Base-by-base conservation (phyloP, 2,113 vertebrate species). In the Lathamus discolor region DNA sequence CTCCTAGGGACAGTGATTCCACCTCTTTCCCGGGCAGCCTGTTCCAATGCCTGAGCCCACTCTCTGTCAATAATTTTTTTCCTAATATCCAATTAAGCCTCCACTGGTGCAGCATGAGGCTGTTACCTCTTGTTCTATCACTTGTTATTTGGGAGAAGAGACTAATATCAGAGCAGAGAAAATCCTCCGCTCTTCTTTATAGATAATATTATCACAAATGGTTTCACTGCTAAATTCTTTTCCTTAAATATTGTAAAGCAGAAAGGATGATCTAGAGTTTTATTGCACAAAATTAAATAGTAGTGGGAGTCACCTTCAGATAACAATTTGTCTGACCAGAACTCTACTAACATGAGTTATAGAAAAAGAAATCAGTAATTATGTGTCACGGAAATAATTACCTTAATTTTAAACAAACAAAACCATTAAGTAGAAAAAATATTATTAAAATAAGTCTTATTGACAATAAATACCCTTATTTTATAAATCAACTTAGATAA, bases 201-300 rank as follows among this genome's bases (percentile, higher is more conserved):
- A 57, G 39, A 54, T 72, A 83, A 86, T 48, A 69, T 54, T 78
- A 49, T 35, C 35, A 85, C 24, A 70, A 77, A 91, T 83, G 18
- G 13, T 66, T 86, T 74, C 20, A 69, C 37, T 73, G 10, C 22
- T 74, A 77, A 86, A 84, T 84, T 57, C 6, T 87, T 93, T 83
- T 87, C 74, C 92, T 95, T 88, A 91, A 72, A 70, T 46, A 88
- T 8, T 83, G 35, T 79, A 84, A 86, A 93, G n/a, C 27, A 55
- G 77, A 76, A 72, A 68, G 13, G 12, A 37, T 41, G 37, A 84
- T 70, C 63, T 87, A 81, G 6, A 51, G 12, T 78, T 89, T 78
- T 79, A 78, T 10, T 68, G 78, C 86, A 78, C 46, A 82, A 75
- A 89, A 95, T 77, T 55, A 6, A 93, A 49, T 75, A 79, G 62